Evolutionary conservation across 2,113 vertebrate genomes (phyloP).

Genomic region (Climacteris rufus): DNA sequence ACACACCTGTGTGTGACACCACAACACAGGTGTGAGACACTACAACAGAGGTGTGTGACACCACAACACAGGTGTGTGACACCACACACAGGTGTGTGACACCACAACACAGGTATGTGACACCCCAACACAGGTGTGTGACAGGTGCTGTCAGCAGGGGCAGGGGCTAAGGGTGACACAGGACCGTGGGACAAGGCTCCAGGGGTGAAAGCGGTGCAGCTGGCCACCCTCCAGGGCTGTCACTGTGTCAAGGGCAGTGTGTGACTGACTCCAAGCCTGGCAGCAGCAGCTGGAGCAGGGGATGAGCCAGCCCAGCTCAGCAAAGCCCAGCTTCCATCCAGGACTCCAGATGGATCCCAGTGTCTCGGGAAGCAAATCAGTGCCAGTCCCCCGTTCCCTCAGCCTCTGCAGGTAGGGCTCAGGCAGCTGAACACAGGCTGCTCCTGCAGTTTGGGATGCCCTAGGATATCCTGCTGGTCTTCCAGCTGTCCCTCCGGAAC

Average conservation of each 20-base stretch:
- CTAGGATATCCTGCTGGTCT: neutral
- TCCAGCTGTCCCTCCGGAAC: neutral
- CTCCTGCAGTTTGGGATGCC: neutral
- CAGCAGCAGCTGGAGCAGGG: neutral
- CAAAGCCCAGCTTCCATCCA: neutral
- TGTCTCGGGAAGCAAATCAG: neutral
- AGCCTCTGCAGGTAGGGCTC: neutral
- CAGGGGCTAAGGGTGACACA: neutral
- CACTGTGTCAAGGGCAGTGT: neutral
- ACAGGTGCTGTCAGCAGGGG: neutral
- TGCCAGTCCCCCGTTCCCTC: neutral
- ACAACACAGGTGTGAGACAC: neutral
- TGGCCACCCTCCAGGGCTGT: neutral
- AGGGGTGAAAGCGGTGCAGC: neutral
- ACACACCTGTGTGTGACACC: neutral
- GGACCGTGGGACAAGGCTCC: neutral
- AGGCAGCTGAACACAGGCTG: neutral
- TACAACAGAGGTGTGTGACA: neutral
- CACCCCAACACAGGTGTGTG: neutral
- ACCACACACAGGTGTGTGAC: neutral
- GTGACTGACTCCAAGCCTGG: neutral
- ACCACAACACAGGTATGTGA: neutral
- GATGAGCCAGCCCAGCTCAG: neutral
- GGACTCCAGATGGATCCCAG: neutral
- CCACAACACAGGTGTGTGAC: neutral